These are phyloP conservation scores for Chaetoderma sp. DNA, from an alignment of 2,888 invertebrate species.

Conservation along the genomic window DNA sequence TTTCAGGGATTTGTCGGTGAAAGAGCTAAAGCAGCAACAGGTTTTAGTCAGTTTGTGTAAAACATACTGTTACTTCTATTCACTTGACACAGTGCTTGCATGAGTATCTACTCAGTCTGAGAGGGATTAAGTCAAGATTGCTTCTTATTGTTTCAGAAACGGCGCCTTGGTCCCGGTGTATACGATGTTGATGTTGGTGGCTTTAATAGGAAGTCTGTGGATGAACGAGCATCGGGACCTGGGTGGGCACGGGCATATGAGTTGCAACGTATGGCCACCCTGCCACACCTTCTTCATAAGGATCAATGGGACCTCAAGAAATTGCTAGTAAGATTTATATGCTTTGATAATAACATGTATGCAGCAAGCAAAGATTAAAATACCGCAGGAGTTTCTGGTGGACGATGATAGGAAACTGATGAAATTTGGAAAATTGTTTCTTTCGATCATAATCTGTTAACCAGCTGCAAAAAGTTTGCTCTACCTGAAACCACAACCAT, in stretches of 20 bases:
- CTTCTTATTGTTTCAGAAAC: conserved; percentile 40
- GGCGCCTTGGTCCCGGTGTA: conserved; percentile 61
- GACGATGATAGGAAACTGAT: no score
- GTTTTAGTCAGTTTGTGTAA: no score
- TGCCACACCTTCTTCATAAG: conserved; percentile 66
- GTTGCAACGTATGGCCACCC: conserved; percentile 59
- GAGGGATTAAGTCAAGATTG: no score
- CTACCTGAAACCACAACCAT: no score
- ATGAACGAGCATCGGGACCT: conserved; percentile 55
- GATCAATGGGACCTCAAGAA: conserved; percentile 66
- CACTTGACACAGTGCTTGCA: no score
- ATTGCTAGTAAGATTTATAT: conserved; percentile 49
- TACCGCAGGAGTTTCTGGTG: no score
- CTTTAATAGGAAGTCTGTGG: conserved; percentile 55
- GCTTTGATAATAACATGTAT: neutral
- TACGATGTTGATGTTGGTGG: conserved; percentile 59
- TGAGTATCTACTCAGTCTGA: no score
- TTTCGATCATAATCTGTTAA: neutral
- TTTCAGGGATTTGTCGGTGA: no score
- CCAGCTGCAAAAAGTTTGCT: neutral
- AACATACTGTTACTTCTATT: no score
- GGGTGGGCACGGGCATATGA: conserved; percentile 66
- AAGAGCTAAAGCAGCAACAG: no score
- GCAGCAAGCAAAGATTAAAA: no score
- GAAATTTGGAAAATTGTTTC: no score